phyloP scores from a whole-genome alignment of 2,888 invertebrate species.

The Eubasilissa splendida region DNA sequence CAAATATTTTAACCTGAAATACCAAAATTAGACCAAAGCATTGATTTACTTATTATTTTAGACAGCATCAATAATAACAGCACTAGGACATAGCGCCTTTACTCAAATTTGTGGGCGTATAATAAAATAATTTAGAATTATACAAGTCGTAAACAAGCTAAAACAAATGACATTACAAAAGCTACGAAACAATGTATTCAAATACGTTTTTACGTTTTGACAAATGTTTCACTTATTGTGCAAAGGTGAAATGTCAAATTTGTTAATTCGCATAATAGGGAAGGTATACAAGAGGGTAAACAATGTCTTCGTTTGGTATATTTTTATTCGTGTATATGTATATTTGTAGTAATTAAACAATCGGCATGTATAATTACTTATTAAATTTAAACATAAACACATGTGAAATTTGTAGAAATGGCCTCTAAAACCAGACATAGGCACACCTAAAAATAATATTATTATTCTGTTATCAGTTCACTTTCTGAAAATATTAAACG shows the following conservation, averaged over 20 bases:
- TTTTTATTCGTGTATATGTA: background rate
- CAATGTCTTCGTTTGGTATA: background rate
- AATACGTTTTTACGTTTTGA: slow-evolving; percentile 13
- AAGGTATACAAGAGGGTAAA: background rate
- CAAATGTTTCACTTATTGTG: background rate
- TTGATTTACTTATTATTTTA: no score
- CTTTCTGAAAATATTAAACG: background rate
- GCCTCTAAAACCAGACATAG: slow-evolving; percentile 12
- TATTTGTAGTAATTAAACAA: background rate
- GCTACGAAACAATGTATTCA: background rate
- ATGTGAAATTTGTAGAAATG: slow-evolving; percentile 27
- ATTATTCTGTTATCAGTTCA: background rate
- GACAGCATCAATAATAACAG: no score
- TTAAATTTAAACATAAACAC: slow-evolving; percentile 36
- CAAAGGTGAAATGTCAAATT: slow-evolving; percentile 37
- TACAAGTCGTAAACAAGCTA: no score
- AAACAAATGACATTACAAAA: no score
- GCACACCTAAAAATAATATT: slow-evolving; percentile 24
- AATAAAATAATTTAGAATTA: no score
- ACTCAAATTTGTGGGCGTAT: no score
- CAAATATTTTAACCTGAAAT: slow-evolving; percentile 32
- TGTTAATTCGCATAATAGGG: slow-evolving; percentile 4
- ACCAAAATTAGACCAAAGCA: no score
- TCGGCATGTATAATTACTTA: background rate
- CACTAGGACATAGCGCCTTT: no score